A percentile compares a stretch with the other conserved stretches of the same genome.
Evolutionary conservation across 2,888 invertebrate species (phyloP).

Genomic region (Sycophila texana): DNA sequence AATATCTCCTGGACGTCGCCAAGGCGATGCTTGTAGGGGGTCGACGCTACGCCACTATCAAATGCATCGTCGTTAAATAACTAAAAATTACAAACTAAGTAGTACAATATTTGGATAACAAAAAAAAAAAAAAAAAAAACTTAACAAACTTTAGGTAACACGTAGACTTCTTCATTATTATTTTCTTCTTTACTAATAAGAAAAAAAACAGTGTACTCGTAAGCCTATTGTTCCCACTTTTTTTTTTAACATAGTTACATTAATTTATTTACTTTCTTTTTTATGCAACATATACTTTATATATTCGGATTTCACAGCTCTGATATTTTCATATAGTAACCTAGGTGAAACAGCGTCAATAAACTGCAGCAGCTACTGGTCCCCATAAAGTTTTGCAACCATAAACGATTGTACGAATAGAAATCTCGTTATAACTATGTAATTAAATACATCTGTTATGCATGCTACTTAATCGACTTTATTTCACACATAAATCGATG

Average conservation of each 20-base stretch:
- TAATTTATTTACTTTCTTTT: slow-evolving; percentile 26
- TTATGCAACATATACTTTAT: slow-evolving; percentile 41
- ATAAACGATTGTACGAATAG: too few relatives aligned
- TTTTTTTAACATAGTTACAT: slow-evolving; percentile 32
- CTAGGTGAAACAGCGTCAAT: slow-evolving; percentile 33
- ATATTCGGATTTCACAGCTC: slow-evolving; percentile 52
- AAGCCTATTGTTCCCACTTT: slow-evolving; percentile 45
- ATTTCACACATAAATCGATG: too few relatives aligned
- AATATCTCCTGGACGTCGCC: too few relatives aligned
- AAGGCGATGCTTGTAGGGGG: not conserved
- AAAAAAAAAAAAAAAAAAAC: slow-evolving; percentile 54
- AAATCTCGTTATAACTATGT: too few relatives aligned
- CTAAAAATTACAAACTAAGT: slow-evolving; percentile 39
- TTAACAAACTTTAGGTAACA: slow-evolving; percentile 58
- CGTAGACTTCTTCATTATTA: slow-evolving; percentile 47
- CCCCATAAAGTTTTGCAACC: slow-evolving; percentile 1
- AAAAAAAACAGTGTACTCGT: slow-evolving; percentile 37
- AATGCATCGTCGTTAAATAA: slow-evolving; percentile 10
- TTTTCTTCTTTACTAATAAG: slow-evolving; percentile 8
- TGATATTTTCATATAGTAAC: slow-evolving; percentile 36
- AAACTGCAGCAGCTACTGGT: slow-evolving; percentile 30
- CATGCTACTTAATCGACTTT: too few relatives aligned
- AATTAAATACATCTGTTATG: too few relatives aligned
- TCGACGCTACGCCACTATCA: not conserved
- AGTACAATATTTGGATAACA: slow-evolving; percentile 50